phyloP scores from a whole-genome alignment of 1,140 invertebrate genomes.

The Tetraneura akinire region DNA sequence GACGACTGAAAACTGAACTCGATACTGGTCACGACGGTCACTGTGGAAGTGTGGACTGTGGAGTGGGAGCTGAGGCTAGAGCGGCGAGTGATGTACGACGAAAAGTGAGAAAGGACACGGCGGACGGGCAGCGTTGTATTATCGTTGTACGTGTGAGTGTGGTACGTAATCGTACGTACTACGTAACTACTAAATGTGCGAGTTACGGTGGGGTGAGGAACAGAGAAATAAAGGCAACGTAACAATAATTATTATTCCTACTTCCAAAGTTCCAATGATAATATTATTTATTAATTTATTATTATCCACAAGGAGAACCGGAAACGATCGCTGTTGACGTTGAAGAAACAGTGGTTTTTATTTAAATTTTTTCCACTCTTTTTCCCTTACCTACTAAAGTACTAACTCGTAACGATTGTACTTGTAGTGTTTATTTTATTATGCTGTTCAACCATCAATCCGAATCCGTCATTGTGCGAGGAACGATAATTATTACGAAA shows the following conservation, averaged over 20 bases:
- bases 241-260: slow-evolving; percentile 9
- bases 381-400: no score
- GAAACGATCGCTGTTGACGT: not conserved
- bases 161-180: no score
- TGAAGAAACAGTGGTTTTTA: no score
- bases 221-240: not conserved
- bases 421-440: no score
- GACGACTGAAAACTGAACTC: not conserved
- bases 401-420: no score
- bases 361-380: no score
- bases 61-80: not conserved
- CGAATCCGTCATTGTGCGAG: no score
- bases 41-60: not conserved
- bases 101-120: not conserved
- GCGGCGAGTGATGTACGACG: not conserved
- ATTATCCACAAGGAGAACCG: slow-evolving; percentile 26
- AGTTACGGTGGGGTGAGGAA: not conserved
- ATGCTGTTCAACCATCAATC: no score
- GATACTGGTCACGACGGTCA: not conserved
- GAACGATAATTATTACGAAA: no score
- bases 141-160: no score
- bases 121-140: not conserved
- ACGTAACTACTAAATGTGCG: no score
- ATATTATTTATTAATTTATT: no score
- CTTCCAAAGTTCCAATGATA: not conserved